Percentiles rank a stretch among this genome's conserved stretches.
Evolutionary conservation across 2,797 vertebrate species (phyloP).

Genomic region (Microchirus variegatus): DNA sequence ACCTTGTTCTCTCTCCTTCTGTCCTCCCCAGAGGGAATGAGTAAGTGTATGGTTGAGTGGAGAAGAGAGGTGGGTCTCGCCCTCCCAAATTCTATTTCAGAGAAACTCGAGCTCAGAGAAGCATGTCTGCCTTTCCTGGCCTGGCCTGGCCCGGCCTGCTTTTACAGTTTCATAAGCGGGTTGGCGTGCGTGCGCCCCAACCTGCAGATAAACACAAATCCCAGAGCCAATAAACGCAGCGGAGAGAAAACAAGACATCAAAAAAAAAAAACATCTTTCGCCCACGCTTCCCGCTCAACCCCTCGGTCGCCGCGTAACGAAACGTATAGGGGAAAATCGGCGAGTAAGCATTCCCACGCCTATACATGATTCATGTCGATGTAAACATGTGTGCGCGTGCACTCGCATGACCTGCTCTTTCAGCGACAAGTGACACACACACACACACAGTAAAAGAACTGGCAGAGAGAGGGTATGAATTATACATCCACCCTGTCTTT

Average conservation of each 20-base stretch:
- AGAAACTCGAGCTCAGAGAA: slow-evolving; percentile 70
- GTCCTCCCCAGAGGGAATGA: slow-evolving; percentile 69
- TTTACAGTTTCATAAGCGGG: slow-evolving; percentile 64
- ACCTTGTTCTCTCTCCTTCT: slow-evolving; percentile 51
- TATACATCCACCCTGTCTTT: slow-evolving; percentile 88
- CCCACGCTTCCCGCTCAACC: slow-evolving; percentile 37
- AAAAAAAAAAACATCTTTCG: slow-evolving; percentile 16
- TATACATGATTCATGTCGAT: slow-evolving; percentile 64
- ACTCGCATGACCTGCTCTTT: slow-evolving; percentile 63
- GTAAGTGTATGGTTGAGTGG: slow-evolving; percentile 75
- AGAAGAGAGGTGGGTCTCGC: slow-evolving; percentile 77
- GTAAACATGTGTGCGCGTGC: slow-evolving; percentile 27
- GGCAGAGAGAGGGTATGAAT: slow-evolving; percentile 87
- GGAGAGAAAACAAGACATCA: slow-evolving; percentile 54
- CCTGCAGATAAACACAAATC: slow-evolving; percentile 47
- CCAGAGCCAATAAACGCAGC: slow-evolving; percentile 43
- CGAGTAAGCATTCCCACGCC: slow-evolving; percentile 61
- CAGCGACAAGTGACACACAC: slow-evolving; percentile 38
- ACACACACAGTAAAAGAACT: slow-evolving; percentile 73
- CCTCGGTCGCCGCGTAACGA: slow-evolving; percentile 14
- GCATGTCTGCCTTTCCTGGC: slow-evolving; percentile 70
- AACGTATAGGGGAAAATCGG: slow-evolving; percentile 41
- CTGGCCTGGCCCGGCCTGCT: no score
- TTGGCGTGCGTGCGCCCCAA: slow-evolving; percentile 20
- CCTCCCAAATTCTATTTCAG: slow-evolving; percentile 80